A percentile compares a stretch with the other conserved stretches of the same genome.
These are phyloP conservation scores for Cuniculus paca DNA, from an alignment of 2,797 vertebrate genomes.

Conservation along the genomic window DNA sequence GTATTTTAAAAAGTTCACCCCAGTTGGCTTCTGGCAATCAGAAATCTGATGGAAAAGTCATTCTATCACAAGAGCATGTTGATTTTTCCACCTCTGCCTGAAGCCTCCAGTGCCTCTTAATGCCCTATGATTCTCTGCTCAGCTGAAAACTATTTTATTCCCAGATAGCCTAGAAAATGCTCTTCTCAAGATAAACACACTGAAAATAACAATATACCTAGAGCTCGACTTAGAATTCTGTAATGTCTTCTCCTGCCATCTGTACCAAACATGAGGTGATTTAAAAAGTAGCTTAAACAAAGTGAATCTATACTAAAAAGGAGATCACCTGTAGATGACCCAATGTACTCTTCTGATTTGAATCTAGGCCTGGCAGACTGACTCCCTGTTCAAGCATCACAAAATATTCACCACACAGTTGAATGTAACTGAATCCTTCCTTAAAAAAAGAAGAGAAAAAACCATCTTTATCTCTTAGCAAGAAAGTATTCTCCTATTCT, in stretches of 20 bases:
- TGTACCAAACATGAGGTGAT: constrained; percentile 34
- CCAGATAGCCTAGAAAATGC: constrained; percentile 16
- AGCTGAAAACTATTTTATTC: constrained; percentile 64
- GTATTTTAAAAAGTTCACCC: constrained; percentile 20
- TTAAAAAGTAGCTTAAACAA: constrained; percentile 37
- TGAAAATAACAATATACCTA: constrained; percentile 13
- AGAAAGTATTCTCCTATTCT: not conserved
- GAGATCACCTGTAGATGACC: not conserved
- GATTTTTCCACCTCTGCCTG: constrained; percentile 38
- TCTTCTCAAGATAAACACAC: constrained; percentile 43
- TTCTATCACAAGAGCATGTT: constrained; percentile 10
- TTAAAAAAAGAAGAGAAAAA: not conserved
- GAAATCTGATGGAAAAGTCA: constrained; percentile 62
- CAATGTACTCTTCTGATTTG: not conserved
- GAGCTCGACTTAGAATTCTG: constrained; percentile 23
- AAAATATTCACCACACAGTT: not conserved
- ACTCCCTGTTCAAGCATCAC: not conserved
- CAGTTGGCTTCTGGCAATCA: constrained; percentile 52
- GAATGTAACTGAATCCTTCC: not conserved
- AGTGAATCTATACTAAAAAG: not conserved
- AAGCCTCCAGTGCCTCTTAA: not conserved
- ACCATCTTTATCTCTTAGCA: not conserved
- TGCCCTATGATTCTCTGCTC: constrained; percentile 23
- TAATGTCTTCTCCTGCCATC: not conserved
- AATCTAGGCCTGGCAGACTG: not conserved